A percentile compares a stretch with the other conserved stretches of the same genome.
Conservation (phyloP, 2,113 vertebrate genomes). For the Oncorhynchus tshawytscha region DNA sequence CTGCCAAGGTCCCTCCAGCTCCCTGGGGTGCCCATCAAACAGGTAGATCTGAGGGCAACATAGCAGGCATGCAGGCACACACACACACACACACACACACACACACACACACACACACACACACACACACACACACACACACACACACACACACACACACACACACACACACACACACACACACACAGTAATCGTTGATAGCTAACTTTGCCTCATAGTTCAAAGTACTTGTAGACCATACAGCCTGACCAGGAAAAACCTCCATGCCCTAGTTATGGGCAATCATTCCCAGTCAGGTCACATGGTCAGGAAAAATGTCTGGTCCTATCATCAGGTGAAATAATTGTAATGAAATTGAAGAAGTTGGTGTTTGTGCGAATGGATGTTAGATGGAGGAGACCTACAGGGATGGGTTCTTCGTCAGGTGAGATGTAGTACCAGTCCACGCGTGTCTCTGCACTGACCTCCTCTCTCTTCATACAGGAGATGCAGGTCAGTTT, state of each 20-base stretch:
- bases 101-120: not conserved
- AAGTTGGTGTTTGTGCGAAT: no score
- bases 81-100: not conserved
- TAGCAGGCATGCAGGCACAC: not conserved
- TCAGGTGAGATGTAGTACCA: constrained; percentile 82
- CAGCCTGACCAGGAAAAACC: no score
- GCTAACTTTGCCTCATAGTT: no score
- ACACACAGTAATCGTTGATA: not conserved
- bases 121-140: not conserved
- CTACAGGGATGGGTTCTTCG: constrained; percentile 75
- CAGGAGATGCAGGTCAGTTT: constrained; percentile 93
- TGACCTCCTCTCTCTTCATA: constrained; percentile 91
- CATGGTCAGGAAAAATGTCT: not conserved
- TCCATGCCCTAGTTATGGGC: not conserved
- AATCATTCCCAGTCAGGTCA: not conserved
- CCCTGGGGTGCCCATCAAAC: constrained; percentile 54
- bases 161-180: not conserved
- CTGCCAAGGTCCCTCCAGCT: constrained; percentile 73
- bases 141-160: not conserved
- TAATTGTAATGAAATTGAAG: no score
- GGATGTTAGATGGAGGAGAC: constrained; percentile 43
- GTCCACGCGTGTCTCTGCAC: constrained; percentile 79
- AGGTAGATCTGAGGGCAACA: constrained; percentile 77
- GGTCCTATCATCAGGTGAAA: not conserved
- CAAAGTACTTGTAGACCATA: no score